These are phyloP conservation scores for Drosophila nikananu DNA, from an alignment of 1,140 invertebrate genomes.

Conservation along the genomic window DNA sequence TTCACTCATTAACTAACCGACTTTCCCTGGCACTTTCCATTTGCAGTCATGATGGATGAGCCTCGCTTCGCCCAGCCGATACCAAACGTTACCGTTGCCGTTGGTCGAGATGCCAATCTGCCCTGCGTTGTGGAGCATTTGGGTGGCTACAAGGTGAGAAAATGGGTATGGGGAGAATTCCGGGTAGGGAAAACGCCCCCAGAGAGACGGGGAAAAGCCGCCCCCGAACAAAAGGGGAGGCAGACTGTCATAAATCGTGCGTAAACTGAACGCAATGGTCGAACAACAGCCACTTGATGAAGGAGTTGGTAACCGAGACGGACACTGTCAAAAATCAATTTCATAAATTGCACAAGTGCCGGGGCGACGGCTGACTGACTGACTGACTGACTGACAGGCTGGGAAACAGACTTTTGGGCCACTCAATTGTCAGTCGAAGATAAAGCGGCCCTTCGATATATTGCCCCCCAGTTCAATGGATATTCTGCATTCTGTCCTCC, in stretches of 20 bases:
- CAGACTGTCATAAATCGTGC: conserved; percentile 65
- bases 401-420: conserved; percentile 1
- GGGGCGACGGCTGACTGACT: conserved; percentile 3
- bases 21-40: conserved; percentile 52
- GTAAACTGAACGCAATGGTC: conserved; percentile 41
- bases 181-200: neutral
- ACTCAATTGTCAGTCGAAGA: conserved; percentile 27
- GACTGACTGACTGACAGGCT: conserved; percentile 14
- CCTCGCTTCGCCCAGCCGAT: conserved; percentile 94
- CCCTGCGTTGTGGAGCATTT: conserved; percentile 95
- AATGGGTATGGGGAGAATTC: neutral
- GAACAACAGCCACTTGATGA: conserved; percentile 32
- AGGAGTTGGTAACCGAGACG: conserved; percentile 50
- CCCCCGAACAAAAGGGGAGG: neutral
- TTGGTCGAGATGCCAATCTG: conserved; percentile 94
- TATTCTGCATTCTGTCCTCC: conserved; percentile 6
- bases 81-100: conserved; percentile 94
- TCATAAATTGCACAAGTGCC: conserved; percentile 59
- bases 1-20: conserved; percentile 70
- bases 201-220: neutral
- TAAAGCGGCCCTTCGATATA: conserved; percentile 17
- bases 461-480: conserved; percentile 8
- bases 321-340: conserved; percentile 77
- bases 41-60: conserved; percentile 91
- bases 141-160: conserved; percentile 93